phyloP scores from a whole-genome alignment of 2,888 invertebrate species.

The Aplocera efformata region DNA sequence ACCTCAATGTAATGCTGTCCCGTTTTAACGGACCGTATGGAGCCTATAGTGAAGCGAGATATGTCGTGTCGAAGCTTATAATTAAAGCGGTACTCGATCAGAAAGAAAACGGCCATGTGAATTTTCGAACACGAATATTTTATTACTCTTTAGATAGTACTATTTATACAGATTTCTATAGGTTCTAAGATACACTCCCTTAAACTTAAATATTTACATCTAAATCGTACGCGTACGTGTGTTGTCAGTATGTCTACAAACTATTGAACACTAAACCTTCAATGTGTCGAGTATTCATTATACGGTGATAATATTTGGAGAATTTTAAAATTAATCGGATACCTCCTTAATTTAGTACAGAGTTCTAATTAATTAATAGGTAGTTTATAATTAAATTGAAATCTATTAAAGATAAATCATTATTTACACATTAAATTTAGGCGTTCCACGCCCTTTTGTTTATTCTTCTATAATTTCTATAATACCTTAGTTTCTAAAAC shows the following conservation, averaged over 20 bases:
- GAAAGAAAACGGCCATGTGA: not conserved
- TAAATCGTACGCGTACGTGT: not conserved
- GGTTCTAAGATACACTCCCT: conserved; percentile 11
- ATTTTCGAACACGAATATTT: conserved; percentile 22
- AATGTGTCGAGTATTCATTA: conserved; percentile 8
- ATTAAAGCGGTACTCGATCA: too few species aligned
- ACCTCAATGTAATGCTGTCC: too few species aligned
- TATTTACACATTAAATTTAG: not conserved
- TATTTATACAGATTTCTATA: conserved; percentile 12
- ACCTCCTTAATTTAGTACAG: too few species aligned
- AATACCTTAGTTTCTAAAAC: not conserved
- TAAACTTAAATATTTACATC: conserved; percentile 13
- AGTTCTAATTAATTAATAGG: too few species aligned
- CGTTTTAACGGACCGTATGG: too few species aligned
- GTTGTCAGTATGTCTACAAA: conserved; percentile 2
- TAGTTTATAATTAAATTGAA: too few species aligned
- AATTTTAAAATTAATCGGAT: too few species aligned
- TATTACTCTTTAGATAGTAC: conserved; percentile 10
- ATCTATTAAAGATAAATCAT: not conserved
- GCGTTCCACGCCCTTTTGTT: conserved; percentile 15
- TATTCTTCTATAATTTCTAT: not conserved
- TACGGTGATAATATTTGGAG: not conserved
- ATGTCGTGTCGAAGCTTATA: too few species aligned
- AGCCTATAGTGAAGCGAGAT: too few species aligned
- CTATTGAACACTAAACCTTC: conserved; percentile 19